Base-by-base conservation (phyloP, 2,113 vertebrate species). In the Herpetotheres cachinnans region DNA sequence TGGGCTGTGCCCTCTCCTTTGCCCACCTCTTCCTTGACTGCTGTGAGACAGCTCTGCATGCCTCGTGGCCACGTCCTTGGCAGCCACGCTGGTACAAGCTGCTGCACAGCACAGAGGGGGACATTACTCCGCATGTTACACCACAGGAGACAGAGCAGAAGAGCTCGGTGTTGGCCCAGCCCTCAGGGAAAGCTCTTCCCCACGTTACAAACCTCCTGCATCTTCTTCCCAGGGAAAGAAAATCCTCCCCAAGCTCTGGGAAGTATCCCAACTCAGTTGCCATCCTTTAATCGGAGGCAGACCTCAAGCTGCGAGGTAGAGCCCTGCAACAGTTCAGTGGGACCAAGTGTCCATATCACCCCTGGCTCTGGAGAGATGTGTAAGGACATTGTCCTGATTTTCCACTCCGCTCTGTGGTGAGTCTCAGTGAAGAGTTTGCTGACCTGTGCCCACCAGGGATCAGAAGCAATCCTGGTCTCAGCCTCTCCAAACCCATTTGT, bases 61-160 rank as follows among this genome's bases (percentile, higher is more conserved):
- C 50, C 83, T 82, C 1, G 0, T 18, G 71, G 50, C 47, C 69
- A 32, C 0, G 0, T 72, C 76, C 67, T 61, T 22, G 16, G 42
- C 65, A 72, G 62, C 46, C 38, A 9, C 9, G 0, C 29, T 24
- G 70, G 40, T 25, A 78, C 49, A 26, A 42, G 40, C 72, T 59
- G n/a, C 46, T 50, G 36, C 65, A 50, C 49, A n/a, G 47, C 36
- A 15, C 0, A 0, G 21, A 74, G 4, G 7, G 24, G 54, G 47
- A 78, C 69, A 16, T 15, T 59, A 71, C 24, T 77, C 66, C 62
- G 14, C 42, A 42, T 12, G 42, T 42, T 42, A 42, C 42, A 74
- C 16, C 19, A 27, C 15, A 63, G 12, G 50, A 67, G 73, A 32
- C 25, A 32, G 66, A 85, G 70, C 70, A 82, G 58, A 79, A 71